A percentile compares a stretch with the other conserved stretches of the same genome.
phyloP scores from a whole-genome alignment of 2,797 vertebrate genomes.

The Anisognathus igniventris region DNA sequence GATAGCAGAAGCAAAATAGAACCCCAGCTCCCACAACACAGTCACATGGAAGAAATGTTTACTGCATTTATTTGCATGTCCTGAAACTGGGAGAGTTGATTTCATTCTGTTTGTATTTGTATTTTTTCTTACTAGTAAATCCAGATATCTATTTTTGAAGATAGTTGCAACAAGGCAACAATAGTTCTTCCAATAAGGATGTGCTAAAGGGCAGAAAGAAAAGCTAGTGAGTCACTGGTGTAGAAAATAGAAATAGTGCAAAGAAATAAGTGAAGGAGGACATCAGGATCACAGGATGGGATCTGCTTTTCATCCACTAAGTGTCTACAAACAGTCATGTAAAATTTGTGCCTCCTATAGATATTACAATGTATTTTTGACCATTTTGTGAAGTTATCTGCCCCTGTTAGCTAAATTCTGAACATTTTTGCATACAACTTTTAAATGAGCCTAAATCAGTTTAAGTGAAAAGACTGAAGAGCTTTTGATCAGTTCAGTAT shows the following conservation, averaged over 20 bases:
- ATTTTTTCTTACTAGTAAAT: neutral
- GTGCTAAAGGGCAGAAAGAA: neutral
- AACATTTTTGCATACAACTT: neutral
- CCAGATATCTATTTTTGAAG: neutral
- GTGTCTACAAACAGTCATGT: neutral
- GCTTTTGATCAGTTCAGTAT: conserved; percentile 59
- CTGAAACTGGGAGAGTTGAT: neutral
- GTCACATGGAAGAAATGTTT: neutral
- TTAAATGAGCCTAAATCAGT: conserved; percentile 47
- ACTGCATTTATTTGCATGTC: neutral
- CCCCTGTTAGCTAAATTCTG: neutral
- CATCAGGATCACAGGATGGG: neutral
- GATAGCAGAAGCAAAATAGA: neutral
- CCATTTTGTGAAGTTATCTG: neutral
- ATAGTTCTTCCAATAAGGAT: neutral
- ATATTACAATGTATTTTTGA: neutral
- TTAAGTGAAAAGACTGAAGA: conserved; percentile 37
- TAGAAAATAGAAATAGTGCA: neutral
- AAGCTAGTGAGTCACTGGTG: neutral
- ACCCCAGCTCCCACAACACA: neutral
- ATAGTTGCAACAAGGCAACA: neutral
- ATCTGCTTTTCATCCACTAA: neutral
- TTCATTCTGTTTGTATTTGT: neutral
- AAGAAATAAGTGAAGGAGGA: neutral
- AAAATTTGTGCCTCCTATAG: neutral